phyloP scores from a whole-genome alignment of 2,888 invertebrate genomes.

The Fabriciana adippe region DNA sequence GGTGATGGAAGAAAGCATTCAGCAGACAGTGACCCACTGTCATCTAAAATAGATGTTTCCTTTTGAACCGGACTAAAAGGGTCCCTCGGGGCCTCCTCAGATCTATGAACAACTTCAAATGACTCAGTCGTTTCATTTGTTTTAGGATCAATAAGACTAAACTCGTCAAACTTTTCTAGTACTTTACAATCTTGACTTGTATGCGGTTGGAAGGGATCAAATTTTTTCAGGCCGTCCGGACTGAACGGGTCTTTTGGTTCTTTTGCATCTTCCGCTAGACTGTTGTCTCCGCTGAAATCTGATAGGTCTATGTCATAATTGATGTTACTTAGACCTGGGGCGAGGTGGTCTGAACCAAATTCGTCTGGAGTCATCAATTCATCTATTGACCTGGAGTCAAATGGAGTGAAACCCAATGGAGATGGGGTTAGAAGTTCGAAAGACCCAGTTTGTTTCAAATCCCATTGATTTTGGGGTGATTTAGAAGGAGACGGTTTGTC shows the following conservation, averaged over 20 bases:
- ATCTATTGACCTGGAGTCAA: conserved; percentile 83
- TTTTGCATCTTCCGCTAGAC: conserved; percentile 82
- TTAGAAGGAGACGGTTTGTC: conserved; percentile 60
- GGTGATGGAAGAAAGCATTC: conserved; percentile 82
- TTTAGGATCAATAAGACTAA: conserved; percentile 56
- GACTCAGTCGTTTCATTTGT: conserved; percentile 51
- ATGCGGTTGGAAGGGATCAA: conserved; percentile 47
- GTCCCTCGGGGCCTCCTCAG: conserved; percentile 34
- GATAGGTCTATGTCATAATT: conserved; percentile 90
- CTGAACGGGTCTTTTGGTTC: conserved; percentile 81
- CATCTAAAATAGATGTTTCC: conserved; percentile 67
- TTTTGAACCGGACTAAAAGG: conserved; percentile 46
- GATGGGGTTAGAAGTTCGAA: conserved; percentile 83
- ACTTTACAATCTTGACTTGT: conserved; percentile 45
- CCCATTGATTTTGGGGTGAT: conserved; percentile 61
- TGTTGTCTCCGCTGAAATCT: conserved; percentile 88
- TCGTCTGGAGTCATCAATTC: conserved; percentile 84
- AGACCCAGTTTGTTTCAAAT: conserved; percentile 64
- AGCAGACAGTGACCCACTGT: conserved; percentile 66
- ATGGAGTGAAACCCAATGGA: conserved; percentile 79
- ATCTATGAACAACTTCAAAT: conserved; percentile 64
- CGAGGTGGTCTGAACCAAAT: conserved; percentile 74
- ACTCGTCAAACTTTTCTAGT: conserved; percentile 67
- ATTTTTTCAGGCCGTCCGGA: conserved; percentile 69
- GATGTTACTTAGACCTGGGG: conserved; percentile 85